Evolutionary conservation across 2,113 vertebrate genomes (phyloP).

Genomic region (Trogon melanurus): DNA sequence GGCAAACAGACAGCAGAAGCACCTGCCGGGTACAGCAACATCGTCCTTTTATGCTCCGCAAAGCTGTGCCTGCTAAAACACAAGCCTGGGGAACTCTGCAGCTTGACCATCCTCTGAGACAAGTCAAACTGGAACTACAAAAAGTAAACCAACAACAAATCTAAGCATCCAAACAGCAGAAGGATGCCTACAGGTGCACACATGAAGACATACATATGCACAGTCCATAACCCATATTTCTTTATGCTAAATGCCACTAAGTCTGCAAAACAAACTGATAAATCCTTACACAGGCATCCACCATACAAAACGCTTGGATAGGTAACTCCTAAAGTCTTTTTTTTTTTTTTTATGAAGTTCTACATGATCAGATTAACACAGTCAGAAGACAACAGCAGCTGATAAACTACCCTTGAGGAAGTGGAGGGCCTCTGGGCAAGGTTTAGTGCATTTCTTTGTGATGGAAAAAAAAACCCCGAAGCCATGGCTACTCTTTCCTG

Average conservation of each 20-base stretch:
- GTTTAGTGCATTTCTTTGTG: not conserved
- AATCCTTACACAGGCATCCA: not conserved
- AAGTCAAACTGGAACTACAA: not conserved
- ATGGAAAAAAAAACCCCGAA: not conserved
- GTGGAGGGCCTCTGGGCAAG: not conserved
- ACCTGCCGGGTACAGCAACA: slow-evolving; percentile 21
- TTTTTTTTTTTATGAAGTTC: not conserved
- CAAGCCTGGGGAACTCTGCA: not conserved
- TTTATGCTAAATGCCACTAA: not conserved
- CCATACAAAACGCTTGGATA: not conserved
- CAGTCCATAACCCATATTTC: not conserved
- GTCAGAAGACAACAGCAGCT: not conserved
- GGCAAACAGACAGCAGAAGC: slow-evolving; percentile 3
- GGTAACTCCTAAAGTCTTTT: not conserved
- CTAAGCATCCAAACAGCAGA: not conserved
- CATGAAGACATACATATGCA: not conserved
- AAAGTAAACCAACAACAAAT: not conserved
- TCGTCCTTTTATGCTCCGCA: not conserved
- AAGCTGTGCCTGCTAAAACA: slow-evolving; percentile 1
- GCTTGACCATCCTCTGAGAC: rapidly evolving
- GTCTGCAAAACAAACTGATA: not conserved
- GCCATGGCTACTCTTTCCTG: not conserved
- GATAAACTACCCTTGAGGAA: not conserved
- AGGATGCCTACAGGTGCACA: not conserved
- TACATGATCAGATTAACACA: not conserved